Base-by-base conservation (phyloP, 1,140 invertebrate species). In the Drosophila trapezifrons region DNA sequence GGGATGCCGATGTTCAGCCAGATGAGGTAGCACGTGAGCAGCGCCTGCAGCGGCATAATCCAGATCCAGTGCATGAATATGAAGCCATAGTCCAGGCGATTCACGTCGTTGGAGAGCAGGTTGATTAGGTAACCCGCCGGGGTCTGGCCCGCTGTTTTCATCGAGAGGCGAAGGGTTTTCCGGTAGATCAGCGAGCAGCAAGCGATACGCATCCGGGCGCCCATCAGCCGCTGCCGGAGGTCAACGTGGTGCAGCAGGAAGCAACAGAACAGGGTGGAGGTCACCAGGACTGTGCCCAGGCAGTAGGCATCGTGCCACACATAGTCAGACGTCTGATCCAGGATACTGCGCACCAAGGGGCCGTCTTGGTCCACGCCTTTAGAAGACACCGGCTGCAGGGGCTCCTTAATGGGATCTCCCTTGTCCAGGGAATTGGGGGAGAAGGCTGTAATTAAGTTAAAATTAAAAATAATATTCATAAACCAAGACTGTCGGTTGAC, bases 111-210 rank as follows among this genome's bases (percentile, higher is more conserved):
- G 2, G 97, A 96, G 57, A 98, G 92, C 13, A 98, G 91, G 92
- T 98, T 98, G 4, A 97, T 95, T 35, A 98, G 93, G 92, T 97
- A 96, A 0, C 97, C 97, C 3, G 95, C 95, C 2, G 96, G 96
- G 2, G 96, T 95, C 77, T 95, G 93, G 0, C 94, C 94, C 15
- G 97, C 82, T 0, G 96, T 94, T 49, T 93, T 92, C 92, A 94
- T 94, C 62, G 93, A 95, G 27, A 96, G 92, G 3, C 93, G 93
- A 12, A 95, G 90, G 1, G 95, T 92, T 94, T 94, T 94, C 82
- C 94, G 93, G 65, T 94, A 94, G 45, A 94, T 93, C 25, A 94
- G 83, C 1, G 94, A 94, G 65, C 94, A 94, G 27, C 93, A 93
- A 15, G 94, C 94, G 8, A 94, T 93, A 22, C 94, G 92, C 79